phyloP scores from a whole-genome alignment of 2,797 vertebrate genomes.

The Falco columbarius region DNA sequence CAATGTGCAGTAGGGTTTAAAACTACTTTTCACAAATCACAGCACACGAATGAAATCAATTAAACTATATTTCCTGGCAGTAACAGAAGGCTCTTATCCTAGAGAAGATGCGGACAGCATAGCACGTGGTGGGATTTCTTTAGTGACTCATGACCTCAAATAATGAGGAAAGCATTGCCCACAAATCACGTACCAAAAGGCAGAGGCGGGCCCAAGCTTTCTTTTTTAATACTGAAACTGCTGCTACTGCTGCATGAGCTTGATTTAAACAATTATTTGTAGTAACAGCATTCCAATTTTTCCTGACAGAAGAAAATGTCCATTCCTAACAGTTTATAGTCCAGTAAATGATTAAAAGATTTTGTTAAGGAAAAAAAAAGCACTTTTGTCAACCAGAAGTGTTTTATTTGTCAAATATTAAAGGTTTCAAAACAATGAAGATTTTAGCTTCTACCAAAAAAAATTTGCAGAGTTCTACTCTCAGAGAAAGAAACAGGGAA shows the following conservation, averaged over 20 bases:
- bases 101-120: neutral
- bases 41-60: neutral
- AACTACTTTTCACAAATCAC: neutral
- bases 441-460: neutral
- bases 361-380: neutral
- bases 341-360: neutral
- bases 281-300: neutral
- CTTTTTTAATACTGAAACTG: neutral
- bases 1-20: neutral
- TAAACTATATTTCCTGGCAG: neutral
- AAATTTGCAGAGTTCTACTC: neutral
- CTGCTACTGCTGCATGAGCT: neutral
- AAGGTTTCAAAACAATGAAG: neutral
- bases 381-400: neutral
- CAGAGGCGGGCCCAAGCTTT: neutral
- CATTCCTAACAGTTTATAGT: neutral
- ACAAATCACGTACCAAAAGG: neutral
- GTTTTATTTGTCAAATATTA: neutral
- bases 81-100: neutral
- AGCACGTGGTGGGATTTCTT: neutral
- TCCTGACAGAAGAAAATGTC: neutral
- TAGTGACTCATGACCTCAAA: neutral
- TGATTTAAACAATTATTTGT: neutral
- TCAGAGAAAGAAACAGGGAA: neutral
- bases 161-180: neutral